Evolutionary conservation across 2,113 vertebrate species (phyloP).

Genomic region (Calidris pugnax): DNA sequence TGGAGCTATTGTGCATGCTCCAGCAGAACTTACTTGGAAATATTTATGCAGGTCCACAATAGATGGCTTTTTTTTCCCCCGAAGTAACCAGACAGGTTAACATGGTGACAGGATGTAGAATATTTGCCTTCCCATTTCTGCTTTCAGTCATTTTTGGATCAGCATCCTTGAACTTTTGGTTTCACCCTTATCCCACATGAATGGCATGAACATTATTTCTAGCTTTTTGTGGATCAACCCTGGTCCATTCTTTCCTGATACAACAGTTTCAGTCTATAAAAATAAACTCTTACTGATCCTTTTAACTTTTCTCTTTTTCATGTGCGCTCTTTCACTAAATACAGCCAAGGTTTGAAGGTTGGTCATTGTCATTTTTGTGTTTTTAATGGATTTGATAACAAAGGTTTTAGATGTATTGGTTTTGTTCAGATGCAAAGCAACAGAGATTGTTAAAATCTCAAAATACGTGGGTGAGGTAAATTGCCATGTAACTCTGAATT

Average conservation of each 20-base stretch:
- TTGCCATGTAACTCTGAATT: neutral
- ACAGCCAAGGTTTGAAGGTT: neutral
- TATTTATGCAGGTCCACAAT: neutral
- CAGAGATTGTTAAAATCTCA: neutral
- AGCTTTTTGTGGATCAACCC: neutral
- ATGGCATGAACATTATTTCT: neutral
- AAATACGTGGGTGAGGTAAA: neutral
- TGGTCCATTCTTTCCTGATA: neutral
- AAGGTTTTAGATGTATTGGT: neutral
- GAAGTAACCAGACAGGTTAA: neutral
- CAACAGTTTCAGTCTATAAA: neutral
- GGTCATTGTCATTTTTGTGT: neutral
- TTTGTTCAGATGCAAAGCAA: neutral
- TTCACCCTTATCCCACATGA: neutral
- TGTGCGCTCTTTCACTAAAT: neutral
- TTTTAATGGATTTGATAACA: neutral
- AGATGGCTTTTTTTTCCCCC: too few species aligned
- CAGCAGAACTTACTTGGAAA: neutral
- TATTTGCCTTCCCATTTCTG: neutral
- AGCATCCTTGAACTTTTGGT: neutral
- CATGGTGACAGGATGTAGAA: fast-evolving
- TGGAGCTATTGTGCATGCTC: neutral
- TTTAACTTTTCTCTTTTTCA: neutral
- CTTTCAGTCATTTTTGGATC: neutral
- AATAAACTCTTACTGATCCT: neutral